Evolutionary conservation across 2,797 vertebrate species (phyloP), one percentile per base, ranked within the genome.

Genomic region (Triplophysa yarkandensis): DNA sequence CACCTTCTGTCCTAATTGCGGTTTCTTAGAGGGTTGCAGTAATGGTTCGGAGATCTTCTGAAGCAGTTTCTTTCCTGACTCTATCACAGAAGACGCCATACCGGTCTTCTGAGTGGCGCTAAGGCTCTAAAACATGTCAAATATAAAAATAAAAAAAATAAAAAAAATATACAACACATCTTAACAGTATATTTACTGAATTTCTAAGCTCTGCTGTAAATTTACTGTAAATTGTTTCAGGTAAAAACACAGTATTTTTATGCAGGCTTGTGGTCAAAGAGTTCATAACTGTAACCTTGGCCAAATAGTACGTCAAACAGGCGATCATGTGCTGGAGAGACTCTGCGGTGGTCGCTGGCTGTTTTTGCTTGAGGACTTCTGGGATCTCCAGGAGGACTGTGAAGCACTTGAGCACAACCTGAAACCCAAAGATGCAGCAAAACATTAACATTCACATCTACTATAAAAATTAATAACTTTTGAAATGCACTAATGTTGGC

Each of bases 391-490:
- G 93, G 78, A 99, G 87, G 80, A 95, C 90, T 58, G 88, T 85
- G 70, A 99, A 82, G 77, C 96, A 99, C 80, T 95, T 98, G 63
- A 93, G 89, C 48, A 98, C 89, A 64, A 98, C 93, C 98, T 99
- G 81, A 79, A 90, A 90, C 27, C 87, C 54, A 77, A 36, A 74
- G 19, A 79, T 48, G 21, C 55, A 60, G 13, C 11, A 6, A 72
- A 17, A 4, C 16, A 72, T 41, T 21, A 27, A 21, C 21, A n/a
- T 36, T 28, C 6, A 9, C 21, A 5, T 48, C 34, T 62, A 16
- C 21, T 13, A 30, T 3, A 30, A 30, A 30, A 3, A 6, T 30
- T 3, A 30, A 30, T 3, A 30, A 6, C 3, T 6, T 30, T 3
- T 6, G 6, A 30, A 30, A 3, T 30, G 30, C 6, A 30, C 30